Percentiles rank a stretch among this genome's conserved stretches.
Conservation (phyloP, 1,140 invertebrate genomes). For the Anagrus nilaparvatae region DNA sequence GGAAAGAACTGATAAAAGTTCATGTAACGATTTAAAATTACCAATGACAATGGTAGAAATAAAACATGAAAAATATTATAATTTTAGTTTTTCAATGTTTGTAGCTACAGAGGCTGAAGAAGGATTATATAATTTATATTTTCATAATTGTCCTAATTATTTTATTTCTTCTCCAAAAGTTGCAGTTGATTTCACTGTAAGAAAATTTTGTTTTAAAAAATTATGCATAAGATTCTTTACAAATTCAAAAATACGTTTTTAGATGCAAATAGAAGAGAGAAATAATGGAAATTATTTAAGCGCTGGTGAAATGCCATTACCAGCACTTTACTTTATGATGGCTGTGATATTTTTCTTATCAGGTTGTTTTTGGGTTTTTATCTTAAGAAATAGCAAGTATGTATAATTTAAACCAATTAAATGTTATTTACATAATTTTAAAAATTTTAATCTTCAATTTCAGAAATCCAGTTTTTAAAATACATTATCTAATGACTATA, state of each 20-base stretch:
- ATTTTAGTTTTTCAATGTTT: slow-evolving; percentile 61
- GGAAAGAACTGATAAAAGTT: no score
- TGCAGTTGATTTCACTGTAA: slow-evolving; percentile 55
- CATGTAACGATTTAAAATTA: no score
- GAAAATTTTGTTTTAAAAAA: slow-evolving; percentile 16
- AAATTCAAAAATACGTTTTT: slow-evolving; percentile 18
- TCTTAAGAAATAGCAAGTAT: slow-evolving; percentile 75
- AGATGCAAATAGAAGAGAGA: slow-evolving; percentile 77
- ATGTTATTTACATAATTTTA: neutral
- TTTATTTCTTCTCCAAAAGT: slow-evolving; percentile 40
- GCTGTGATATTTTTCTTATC: slow-evolving; percentile 82
- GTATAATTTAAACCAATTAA: slow-evolving; percentile 17
- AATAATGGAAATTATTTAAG: slow-evolving; percentile 86
- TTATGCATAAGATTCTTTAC: neutral
- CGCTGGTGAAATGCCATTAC: slow-evolving; percentile 94
- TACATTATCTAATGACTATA: slow-evolving; percentile 94
- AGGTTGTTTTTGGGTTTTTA: slow-evolving; percentile 84
- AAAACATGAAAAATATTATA: slow-evolving; percentile 31
- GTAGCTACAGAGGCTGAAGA: slow-evolving; percentile 70
- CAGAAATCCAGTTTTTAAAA: slow-evolving; percentile 83
- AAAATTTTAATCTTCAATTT: slow-evolving; percentile 23
- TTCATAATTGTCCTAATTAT: slow-evolving; percentile 86
- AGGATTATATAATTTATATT: slow-evolving; percentile 91
- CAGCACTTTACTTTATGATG: slow-evolving; percentile 85
- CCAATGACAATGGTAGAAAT: slow-evolving; percentile 27